Evolutionary conservation across 2,888 invertebrate species (phyloP).

Genomic region (Yponomeuta cagnagella): DNA sequence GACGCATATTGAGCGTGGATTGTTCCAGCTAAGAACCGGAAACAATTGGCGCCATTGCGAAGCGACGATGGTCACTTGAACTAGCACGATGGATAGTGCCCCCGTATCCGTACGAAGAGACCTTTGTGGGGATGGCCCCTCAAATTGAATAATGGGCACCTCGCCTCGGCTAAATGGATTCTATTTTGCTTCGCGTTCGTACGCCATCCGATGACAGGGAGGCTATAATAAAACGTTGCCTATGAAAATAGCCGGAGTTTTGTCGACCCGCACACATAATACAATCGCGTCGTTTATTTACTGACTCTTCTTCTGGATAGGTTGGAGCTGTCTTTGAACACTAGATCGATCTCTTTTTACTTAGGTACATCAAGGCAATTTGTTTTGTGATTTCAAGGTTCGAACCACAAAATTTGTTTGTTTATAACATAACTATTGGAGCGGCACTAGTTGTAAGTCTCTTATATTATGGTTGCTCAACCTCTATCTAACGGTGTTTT

Average conservation of each 20-base stretch:
- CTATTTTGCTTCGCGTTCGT: conserved; percentile 57
- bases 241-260: conserved; percentile 3
- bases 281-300: neutral
- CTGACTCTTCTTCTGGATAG: neutral
- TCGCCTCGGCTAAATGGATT: conserved; percentile 59
- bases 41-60: no score
- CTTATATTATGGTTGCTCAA: neutral
- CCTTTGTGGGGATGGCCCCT: conserved; percentile 44
- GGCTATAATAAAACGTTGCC: conserved; percentile 2
- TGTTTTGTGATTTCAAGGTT: no score
- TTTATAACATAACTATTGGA: no score
- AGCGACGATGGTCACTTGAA: neutral
- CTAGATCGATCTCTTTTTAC: no score
- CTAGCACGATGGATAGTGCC: conserved; percentile 1
- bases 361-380: no score
- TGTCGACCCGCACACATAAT: neutral
- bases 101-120: conserved; percentile 20
- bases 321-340: no score
- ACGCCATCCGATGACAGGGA: conserved; percentile 29
- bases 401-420: no score
- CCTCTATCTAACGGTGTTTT: neutral
- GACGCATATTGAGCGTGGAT: no score
- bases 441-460: neutral
- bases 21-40: no score
- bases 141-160: conserved; percentile 66